phyloP scores from a whole-genome alignment of 2,113 vertebrate species.

The Panurus biarmicus region DNA sequence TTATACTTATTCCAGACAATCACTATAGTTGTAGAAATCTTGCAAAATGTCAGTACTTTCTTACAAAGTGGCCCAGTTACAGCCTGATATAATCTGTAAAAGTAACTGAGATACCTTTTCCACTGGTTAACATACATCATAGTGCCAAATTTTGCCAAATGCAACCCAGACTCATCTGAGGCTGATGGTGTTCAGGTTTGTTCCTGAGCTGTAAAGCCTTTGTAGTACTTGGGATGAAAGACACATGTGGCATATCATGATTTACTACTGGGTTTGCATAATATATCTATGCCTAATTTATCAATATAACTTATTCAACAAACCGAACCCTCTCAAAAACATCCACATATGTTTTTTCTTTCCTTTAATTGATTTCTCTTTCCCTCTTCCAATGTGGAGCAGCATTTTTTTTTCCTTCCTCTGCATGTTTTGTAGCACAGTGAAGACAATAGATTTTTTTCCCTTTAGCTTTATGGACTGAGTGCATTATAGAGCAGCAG shows the following conservation, averaged over 20 bases:
- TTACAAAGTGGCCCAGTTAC: not conserved
- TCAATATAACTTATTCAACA: not conserved
- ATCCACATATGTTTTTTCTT: not conserved
- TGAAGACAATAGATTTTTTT: not conserved
- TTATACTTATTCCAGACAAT: not conserved
- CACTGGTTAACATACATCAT: not conserved
- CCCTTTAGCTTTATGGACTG: not conserved
- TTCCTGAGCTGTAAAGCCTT: not conserved
- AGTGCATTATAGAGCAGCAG: not conserved
- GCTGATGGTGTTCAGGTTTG: not conserved
- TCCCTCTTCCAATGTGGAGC: not conserved
- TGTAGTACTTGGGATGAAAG: not conserved
- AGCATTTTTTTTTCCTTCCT: not conserved
- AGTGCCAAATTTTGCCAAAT: not conserved
- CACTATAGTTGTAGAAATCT: fast-evolving
- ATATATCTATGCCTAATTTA: not conserved
- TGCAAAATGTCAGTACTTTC: not conserved
- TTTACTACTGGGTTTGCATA: not conserved
- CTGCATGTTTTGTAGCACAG: not conserved
- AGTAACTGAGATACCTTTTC: not conserved
- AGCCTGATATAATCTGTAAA: not conserved
- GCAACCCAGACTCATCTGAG: not conserved
- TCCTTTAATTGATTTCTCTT: not conserved
- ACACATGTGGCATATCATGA: not conserved
- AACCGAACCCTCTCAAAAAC: not conserved